A percentile compares a stretch with the other conserved stretches of the same genome.
phyloP scores from a whole-genome alignment of 1,140 invertebrate genomes.

The Trichonephila clavipes region DNA sequence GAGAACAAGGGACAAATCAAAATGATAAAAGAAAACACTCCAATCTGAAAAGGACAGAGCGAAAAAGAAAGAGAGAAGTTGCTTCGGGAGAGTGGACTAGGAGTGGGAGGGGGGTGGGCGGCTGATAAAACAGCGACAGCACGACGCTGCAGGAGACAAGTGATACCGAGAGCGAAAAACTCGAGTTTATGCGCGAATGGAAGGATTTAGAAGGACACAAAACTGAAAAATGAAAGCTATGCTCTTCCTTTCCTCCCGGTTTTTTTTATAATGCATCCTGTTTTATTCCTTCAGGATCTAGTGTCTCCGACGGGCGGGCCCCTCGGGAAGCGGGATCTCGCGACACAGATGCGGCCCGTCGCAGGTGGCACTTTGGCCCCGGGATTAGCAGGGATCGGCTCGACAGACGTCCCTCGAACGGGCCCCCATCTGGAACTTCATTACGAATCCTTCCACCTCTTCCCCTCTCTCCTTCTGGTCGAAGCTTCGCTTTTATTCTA shows the following conservation, averaged over 20 bases:
- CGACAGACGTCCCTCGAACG: slow-evolving; percentile 54
- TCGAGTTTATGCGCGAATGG: slow-evolving; percentile 69
- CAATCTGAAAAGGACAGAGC: slow-evolving; percentile 69
- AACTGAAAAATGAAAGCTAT: slow-evolving; percentile 68
- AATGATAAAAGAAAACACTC: slow-evolving; percentile 74
- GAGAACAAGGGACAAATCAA: slow-evolving; percentile 49
- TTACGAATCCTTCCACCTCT: slow-evolving; percentile 54
- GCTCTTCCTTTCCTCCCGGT: slow-evolving; percentile 3
- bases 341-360: slow-evolving; percentile 59
- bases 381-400: slow-evolving; percentile 64
- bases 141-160: slow-evolving; percentile 60
- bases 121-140: slow-evolving; percentile 47
- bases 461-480: neutral
- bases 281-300: slow-evolving; percentile 61
- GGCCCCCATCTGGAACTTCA: slow-evolving; percentile 73
- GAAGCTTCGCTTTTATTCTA: neutral
- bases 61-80: slow-evolving; percentile 14
- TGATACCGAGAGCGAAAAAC: slow-evolving; percentile 49
- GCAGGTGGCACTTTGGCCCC: slow-evolving; percentile 71
- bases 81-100: neutral
- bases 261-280: slow-evolving; percentile 43
- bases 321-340: slow-evolving; percentile 39
- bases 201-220: slow-evolving; percentile 66
- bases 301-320: slow-evolving; percentile 38
- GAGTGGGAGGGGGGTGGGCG: neutral